Percentiles rank a stretch among this genome's conserved stretches.
phyloP scores from a whole-genome alignment of 1,140 invertebrate species.

The Bombus waltoni region DNA sequence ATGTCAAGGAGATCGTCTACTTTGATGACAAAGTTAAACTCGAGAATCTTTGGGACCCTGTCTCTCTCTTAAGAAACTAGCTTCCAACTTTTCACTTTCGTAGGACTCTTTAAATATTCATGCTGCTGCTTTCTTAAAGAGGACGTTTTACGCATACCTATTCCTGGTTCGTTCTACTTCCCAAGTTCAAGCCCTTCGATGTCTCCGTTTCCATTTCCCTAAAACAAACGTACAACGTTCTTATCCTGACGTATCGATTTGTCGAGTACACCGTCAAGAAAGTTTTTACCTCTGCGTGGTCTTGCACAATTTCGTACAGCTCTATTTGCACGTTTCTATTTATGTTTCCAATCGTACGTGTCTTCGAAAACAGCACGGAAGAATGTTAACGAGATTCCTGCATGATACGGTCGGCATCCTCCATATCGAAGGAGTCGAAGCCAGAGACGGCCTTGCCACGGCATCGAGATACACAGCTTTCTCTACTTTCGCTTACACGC shows the following conservation, averaged over 20 bases:
- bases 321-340: constrained; percentile 4
- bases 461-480: constrained; percentile 66
- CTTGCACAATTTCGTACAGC: background rate
- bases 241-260: background rate
- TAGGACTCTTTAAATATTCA: constrained; percentile 14
- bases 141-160: background rate
- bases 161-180: too few relatives aligned
- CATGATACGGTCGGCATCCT: constrained; percentile 47
- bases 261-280: background rate
- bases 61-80: background rate
- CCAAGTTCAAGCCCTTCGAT: background rate
- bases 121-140: background rate
- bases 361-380: background rate
- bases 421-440: constrained; percentile 49
- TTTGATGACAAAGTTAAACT: background rate
- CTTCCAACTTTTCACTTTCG: background rate
- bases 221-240: too few relatives aligned
- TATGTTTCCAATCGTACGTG: background rate
- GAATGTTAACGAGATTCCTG: constrained; percentile 46
- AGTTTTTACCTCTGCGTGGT: background rate
- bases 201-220: too few relatives aligned
- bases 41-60: background rate
- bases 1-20: background rate
- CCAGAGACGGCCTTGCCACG: constrained; percentile 59
- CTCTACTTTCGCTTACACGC: constrained; percentile 76